phyloP scores from a whole-genome alignment of 2,797 vertebrate species.

The Alcedo atthis region DNA sequence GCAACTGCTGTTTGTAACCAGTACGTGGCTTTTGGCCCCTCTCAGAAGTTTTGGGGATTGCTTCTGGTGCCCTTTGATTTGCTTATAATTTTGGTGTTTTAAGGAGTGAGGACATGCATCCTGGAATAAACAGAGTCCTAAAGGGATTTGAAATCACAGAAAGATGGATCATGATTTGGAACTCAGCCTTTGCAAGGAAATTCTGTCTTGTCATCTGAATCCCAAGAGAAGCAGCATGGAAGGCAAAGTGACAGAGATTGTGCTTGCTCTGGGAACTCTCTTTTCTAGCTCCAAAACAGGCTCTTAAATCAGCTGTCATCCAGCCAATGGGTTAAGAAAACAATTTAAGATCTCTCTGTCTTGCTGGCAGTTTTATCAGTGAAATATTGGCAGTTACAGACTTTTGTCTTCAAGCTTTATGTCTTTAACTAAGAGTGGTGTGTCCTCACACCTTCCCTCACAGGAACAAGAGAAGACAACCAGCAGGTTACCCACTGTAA shows the following conservation, averaged over 20 bases:
- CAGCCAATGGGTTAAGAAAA: neutral
- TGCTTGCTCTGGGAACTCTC: neutral
- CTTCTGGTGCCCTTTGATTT: neutral
- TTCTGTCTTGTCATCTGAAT: neutral
- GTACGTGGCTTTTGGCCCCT: neutral
- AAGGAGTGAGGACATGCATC: neutral
- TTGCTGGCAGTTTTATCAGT: neutral
- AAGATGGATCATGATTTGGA: neutral
- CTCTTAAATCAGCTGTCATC: neutral
- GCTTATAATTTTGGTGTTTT: neutral
- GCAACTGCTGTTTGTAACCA: neutral
- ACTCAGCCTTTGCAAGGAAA: neutral
- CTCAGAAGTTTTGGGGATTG: neutral
- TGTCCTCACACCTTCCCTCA: neutral
- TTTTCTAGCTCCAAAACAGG: neutral
- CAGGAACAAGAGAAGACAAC: accelerated
- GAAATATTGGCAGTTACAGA: neutral
- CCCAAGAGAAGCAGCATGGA: neutral
- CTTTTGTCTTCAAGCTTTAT: neutral
- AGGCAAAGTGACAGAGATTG: neutral
- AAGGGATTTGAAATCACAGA: neutral
- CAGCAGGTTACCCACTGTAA: neutral
- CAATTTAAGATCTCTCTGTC: neutral
- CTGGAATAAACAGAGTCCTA: neutral
- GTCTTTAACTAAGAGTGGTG: neutral